Evolutionary conservation across 2,888 invertebrate genomes (phyloP).

Genomic region (Cataglyphis cursor): DNA sequence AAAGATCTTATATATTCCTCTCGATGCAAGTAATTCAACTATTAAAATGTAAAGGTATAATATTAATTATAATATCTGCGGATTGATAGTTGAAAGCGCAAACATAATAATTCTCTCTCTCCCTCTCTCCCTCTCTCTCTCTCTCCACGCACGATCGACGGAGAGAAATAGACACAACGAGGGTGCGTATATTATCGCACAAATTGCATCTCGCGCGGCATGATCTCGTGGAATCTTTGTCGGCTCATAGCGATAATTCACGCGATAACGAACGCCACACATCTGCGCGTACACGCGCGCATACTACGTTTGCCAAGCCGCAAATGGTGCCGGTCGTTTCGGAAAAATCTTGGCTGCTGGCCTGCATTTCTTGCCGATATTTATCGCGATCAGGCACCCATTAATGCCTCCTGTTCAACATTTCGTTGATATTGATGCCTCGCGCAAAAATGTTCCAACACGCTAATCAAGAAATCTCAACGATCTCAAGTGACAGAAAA

Average conservation of each 20-base stretch:
- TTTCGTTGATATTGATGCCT: conserved; percentile 7
- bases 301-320: conserved; percentile 82
- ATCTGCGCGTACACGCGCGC: conserved; percentile 80
- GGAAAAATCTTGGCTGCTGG: conserved; percentile 82
- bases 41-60: neutral
- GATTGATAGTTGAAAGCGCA: neutral
- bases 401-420: conserved; percentile 17
- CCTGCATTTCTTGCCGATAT: conserved; percentile 70
- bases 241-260: conserved; percentile 73
- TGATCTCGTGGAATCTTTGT: conserved; percentile 72
- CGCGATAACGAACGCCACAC: conserved; percentile 73
- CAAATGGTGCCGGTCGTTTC: conserved; percentile 74
- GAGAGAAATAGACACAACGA: conserved; percentile 2
- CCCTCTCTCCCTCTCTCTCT: neutral
- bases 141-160: neutral
- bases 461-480: neutral
- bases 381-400: conserved; percentile 56
- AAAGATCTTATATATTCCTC: neutral
- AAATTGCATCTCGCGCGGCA: conserved; percentile 56
- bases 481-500: neutral
- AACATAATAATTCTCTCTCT: neutral
- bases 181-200: conserved; percentile 54
- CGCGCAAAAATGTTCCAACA: neutral
- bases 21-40: neutral
- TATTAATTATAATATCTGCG: neutral